A percentile compares a stretch with the other conserved stretches of the same genome.
Evolutionary conservation across 1,140 invertebrate genomes (phyloP).

Genomic region (Drosophila suzukii): DNA sequence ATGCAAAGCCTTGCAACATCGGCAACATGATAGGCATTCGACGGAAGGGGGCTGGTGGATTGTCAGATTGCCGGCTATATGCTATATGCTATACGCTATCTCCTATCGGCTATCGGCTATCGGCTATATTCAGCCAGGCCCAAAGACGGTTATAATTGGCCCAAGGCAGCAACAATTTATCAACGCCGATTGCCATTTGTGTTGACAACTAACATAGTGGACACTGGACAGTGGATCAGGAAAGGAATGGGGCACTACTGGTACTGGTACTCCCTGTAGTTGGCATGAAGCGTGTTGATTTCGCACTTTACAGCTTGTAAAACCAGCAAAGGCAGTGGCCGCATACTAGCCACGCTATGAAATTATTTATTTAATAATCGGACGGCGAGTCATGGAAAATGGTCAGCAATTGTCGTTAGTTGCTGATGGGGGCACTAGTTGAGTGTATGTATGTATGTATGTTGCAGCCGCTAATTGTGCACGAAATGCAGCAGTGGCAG

Average conservation of each 20-base stretch:
- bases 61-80: slow-evolving; percentile 7
- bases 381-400: slow-evolving; percentile 59
- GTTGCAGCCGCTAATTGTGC: slow-evolving; percentile 66
- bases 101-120: not conserved
- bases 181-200: slow-evolving; percentile 80
- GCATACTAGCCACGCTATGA: slow-evolving; percentile 54
- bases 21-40: slow-evolving; percentile 28
- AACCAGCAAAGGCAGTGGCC: slow-evolving; percentile 57
- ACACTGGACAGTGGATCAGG: slow-evolving; percentile 49
- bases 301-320: slow-evolving; percentile 82
- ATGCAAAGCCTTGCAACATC: slow-evolving; percentile 45
- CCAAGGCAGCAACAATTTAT: slow-evolving; percentile 81
- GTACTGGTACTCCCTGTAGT: slow-evolving; percentile 42
- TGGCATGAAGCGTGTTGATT: slow-evolving; percentile 82
- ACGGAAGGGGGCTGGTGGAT: slow-evolving; percentile 14
- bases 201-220: slow-evolving; percentile 78
- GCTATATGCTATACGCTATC: not conserved
- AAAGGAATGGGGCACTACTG: slow-evolving; percentile 30
- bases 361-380: slow-evolving; percentile 83
- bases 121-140: slow-evolving; percentile 50
- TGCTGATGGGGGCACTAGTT: not conserved
- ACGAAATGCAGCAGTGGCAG: slow-evolving; percentile 55
- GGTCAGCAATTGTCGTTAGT: slow-evolving; percentile 69
- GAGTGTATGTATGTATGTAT: not conserved
- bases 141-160: slow-evolving; percentile 82